Base-by-base conservation (phyloP, 2,888 invertebrate genomes). In the Polydesmus complanatus region DNA sequence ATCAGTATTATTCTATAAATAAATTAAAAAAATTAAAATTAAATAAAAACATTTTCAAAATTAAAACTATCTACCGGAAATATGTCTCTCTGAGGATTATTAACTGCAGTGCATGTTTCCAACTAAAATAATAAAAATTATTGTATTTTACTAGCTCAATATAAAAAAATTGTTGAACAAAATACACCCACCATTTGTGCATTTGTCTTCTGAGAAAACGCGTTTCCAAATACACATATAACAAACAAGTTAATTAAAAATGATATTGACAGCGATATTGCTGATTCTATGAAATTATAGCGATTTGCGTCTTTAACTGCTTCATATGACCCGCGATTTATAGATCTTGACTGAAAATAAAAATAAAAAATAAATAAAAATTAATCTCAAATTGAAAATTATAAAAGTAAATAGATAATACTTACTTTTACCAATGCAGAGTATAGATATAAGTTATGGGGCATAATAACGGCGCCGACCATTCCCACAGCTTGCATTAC, bases 221-320 rank as follows among this genome's bases (percentile, higher is more conserved):
- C 78, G 63, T 75, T 73, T n/a, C 78, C 79, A 68, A 79, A 79
- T 1, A 79, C 77, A 8, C 77, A 69, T 3, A 78, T 77, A 1
- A 79, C 78, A 68, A 78, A 78, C 18, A 79, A 67, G 64, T 79
- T 79, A 67, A 79, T 78, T 52, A 79, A 64, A 64, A 79, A 78
- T 14, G 78, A 78, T 22, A 76, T 68, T 66, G 87, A 81, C 1
- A 93, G 77, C 0, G 92, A 92, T 52, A 91, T 77, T 2, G 81
- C 75, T 1, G 88, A 83, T 74, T 89, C 89, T 62, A 88, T 75
- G 68, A 88, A 87, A 71, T 82, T 88, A 73, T 93, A 93, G 72
- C 81, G 81, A 73, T 92, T 92, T 1, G 91, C 92, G 64, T 79
- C 78, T 51, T 66, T 68, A 2, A 79, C 72, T 54, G 72, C 68